These are phyloP conservation scores for Onychomys arenicola DNA, from an alignment of 2,797 vertebrate species.

Conservation along the genomic window DNA sequence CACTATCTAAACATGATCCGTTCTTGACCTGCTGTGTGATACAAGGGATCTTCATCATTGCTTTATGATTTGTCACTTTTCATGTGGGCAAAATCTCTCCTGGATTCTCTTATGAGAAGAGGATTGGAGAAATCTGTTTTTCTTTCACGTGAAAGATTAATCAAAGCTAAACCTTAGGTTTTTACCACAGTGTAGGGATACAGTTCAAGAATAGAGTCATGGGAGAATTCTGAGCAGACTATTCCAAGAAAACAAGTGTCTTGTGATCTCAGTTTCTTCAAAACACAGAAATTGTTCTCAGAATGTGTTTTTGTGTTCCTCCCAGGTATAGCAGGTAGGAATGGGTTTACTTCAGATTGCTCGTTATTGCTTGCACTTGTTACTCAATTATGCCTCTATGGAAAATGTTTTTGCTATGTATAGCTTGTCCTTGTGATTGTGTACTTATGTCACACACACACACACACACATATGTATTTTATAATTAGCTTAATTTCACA, in stretches of 20 bases:
- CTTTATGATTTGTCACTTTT: neutral
- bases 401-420: neutral
- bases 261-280: neutral
- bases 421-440: neutral
- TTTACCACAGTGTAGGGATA: neutral
- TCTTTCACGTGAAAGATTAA: neutral
- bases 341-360: neutral
- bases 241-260: neutral
- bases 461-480: no score
- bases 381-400: neutral
- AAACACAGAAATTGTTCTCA: neutral
- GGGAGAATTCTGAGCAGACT: neutral
- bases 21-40: rapidly evolving
- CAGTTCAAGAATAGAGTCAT: neutral
- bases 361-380: neutral
- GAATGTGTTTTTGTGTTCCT: no score
- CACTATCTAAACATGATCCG: no score
- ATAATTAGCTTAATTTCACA: no score
- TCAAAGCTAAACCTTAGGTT: neutral
- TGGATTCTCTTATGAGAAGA: neutral
- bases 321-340: neutral
- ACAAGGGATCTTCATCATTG: neutral
- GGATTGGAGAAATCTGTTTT: neutral
- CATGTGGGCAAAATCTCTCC: neutral
- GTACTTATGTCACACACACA: no score